Evolutionary conservation across 2,113 vertebrate species (phyloP).

Genomic region (Sinocyclocheilus rhinocerous): DNA sequence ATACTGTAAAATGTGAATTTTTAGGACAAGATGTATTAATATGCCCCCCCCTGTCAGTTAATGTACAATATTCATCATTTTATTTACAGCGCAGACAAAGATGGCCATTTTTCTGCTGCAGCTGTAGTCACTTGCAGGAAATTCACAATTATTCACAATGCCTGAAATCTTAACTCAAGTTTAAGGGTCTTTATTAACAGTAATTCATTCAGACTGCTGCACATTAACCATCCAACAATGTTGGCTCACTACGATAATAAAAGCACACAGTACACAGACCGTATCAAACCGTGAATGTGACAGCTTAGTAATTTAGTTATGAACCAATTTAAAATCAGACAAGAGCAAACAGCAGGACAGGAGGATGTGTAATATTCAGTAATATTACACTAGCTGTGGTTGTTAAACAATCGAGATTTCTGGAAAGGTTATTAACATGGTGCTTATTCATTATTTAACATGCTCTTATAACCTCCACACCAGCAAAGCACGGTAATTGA

Average conservation of each 20-base stretch:
- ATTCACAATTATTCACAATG: not conserved
- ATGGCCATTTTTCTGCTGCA: not conserved
- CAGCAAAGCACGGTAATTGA: not conserved
- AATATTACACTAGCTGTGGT: not conserved
- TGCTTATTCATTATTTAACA: not conserved
- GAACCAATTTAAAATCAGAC: slow-evolving; percentile 21
- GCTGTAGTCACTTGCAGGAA: not conserved
- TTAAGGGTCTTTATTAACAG: not conserved
- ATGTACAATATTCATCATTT: not conserved
- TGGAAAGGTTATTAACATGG: slow-evolving; percentile 13
- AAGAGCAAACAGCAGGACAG: not conserved
- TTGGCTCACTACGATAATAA: not conserved
- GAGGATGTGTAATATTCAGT: slow-evolving; percentile 3
- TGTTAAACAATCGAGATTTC: not conserved
- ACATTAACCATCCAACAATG: not conserved
- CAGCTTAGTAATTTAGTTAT: slow-evolving; percentile 6
- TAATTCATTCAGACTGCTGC: slow-evolving; percentile 3
- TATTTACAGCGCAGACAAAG: not conserved
- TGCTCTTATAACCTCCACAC: not conserved
- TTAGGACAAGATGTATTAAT: too few species aligned
- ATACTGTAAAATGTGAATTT: not conserved
- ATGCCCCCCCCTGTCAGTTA: not conserved
- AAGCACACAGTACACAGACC: not conserved
- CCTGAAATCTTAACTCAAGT: not conserved
- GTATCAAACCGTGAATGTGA: slow-evolving; percentile 1